Evolutionary conservation across 2,888 invertebrate genomes (phyloP).

Genomic region (Dugesia japonica): DNA sequence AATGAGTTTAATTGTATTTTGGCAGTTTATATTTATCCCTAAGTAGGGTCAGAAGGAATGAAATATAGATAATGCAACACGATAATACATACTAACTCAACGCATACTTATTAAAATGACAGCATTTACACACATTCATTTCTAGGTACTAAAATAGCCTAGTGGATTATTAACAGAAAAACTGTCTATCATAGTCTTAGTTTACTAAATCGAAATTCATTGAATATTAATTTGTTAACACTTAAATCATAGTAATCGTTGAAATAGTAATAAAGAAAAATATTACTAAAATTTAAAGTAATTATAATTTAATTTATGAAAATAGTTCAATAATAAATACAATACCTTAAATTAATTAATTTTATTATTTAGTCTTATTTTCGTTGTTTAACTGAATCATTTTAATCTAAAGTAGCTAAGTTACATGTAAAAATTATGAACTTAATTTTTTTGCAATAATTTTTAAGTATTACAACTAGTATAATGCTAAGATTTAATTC

Average conservation of each 20-base stretch:
- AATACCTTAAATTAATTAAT: neutral
- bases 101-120: neutral
- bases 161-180: neutral
- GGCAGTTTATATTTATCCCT: neutral
- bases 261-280: neutral
- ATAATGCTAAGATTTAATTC: too few relatives aligned
- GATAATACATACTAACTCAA: neutral
- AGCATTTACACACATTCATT: neutral
- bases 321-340: neutral
- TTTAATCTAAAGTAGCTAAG: slow-evolving; percentile 20
- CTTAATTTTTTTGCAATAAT: neutral
- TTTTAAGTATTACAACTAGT: too few relatives aligned
- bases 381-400: neutral
- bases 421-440: slow-evolving; percentile 10
- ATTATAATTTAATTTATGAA: neutral
- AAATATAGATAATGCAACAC: neutral
- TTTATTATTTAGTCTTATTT: neutral
- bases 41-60: slow-evolving; percentile 1
- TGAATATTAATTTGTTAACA: too few relatives aligned
- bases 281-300: neutral
- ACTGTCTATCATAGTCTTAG: neutral
- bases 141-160: neutral
- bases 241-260: too few relatives aligned
- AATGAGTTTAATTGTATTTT: slow-evolving; percentile 13
- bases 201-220: neutral